A percentile compares a stretch with the other conserved stretches of the same genome.
phyloP scores from a whole-genome alignment of 53 echinoderm and acorn worm genomes.

The Stichopus horrens region DNA sequence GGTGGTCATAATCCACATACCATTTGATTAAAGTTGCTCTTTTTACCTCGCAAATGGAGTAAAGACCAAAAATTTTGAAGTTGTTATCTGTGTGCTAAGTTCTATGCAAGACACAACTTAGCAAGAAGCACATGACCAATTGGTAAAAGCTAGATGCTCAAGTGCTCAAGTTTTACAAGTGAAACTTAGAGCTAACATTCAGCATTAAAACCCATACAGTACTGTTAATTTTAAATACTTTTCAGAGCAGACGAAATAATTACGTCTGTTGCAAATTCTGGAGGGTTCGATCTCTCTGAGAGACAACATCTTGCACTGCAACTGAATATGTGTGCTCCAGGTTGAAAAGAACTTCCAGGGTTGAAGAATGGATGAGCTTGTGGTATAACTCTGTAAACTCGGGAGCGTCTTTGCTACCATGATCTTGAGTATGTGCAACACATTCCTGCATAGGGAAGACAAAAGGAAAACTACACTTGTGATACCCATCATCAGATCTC shows the following conservation, averaged over 20 bases:
- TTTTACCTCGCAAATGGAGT: too few species aligned
- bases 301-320: constrained; percentile 80
- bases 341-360: constrained; percentile 82
- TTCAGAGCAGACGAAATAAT: background rate
- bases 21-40: too few species aligned
- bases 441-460: constrained; percentile 58
- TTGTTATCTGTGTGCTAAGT: too few species aligned
- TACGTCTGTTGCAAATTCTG: constrained; percentile 73
- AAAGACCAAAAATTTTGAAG: too few species aligned
- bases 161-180: background rate
- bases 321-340: constrained; percentile 95
- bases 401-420: constrained; percentile 64
- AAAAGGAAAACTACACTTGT: too few species aligned
- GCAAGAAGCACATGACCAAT: too few species aligned
- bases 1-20: too few species aligned
- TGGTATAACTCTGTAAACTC: constrained; percentile 88
- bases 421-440: constrained; percentile 77
- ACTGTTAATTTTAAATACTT: too few species aligned
- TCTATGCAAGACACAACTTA: too few species aligned
- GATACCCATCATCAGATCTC: too few species aligned
- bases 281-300: constrained; percentile 74
- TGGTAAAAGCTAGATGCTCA: background rate
- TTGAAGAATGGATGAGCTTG: constrained; percentile 87
- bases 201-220: too few species aligned
- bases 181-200: too few species aligned